Evolutionary conservation across 2,797 vertebrate genomes (phyloP).

Genomic region (Pseudochirops corinnae): DNA sequence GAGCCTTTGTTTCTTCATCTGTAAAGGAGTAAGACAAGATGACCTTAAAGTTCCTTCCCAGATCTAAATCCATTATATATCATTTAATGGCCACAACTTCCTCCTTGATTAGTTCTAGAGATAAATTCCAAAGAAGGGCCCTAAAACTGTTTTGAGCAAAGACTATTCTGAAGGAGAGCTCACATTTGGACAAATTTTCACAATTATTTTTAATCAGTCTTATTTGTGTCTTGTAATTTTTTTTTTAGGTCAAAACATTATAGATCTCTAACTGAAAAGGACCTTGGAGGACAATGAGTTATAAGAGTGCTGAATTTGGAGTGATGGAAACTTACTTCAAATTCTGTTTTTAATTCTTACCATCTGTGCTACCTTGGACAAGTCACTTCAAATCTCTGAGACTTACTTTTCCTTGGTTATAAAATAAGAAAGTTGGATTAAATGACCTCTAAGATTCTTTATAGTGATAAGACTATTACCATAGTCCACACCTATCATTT

Average conservation of each 20-base stretch:
- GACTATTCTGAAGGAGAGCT: not conserved
- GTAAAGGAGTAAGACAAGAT: not conserved
- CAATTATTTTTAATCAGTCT: not conserved
- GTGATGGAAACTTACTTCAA: not conserved
- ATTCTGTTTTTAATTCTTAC: not conserved
- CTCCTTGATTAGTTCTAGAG: not conserved
- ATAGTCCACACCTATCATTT: not conserved
- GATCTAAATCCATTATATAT: not conserved
- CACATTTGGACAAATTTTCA: not conserved
- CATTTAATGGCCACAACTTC: not conserved
- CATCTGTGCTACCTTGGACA: not conserved
- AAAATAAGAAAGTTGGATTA: not conserved
- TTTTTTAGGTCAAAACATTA: not conserved
- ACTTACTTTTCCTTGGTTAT: not conserved
- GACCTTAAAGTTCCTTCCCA: not conserved
- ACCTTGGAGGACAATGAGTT: not conserved
- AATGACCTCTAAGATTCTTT: not conserved
- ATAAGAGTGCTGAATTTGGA: not conserved
- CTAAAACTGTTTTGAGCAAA: not conserved
- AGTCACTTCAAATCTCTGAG: not conserved
- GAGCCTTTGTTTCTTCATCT: not conserved
- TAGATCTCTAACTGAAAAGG: not conserved
- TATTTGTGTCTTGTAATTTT: not conserved
- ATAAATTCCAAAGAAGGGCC: not conserved
- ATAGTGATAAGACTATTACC: not conserved